phyloP scores from a whole-genome alignment of 2,113 vertebrate species.

The Nothoprocta pentlandii region DNA sequence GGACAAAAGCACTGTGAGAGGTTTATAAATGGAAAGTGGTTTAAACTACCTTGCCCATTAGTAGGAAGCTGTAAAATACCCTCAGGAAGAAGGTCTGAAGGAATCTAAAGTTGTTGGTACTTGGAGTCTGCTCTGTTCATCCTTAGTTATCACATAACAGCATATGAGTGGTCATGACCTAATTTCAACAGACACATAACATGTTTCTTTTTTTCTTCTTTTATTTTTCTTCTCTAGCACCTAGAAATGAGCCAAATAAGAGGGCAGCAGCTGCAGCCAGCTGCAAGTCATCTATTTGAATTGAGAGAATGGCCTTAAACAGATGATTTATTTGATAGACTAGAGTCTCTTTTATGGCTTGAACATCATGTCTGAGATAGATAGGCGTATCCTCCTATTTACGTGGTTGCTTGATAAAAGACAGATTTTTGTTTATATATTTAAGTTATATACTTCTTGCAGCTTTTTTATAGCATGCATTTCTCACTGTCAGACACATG shows the following conservation, averaged over 20 bases:
- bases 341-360: neutral
- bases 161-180: neutral
- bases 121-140: neutral
- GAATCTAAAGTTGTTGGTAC: neutral
- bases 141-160: neutral
- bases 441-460: neutral
- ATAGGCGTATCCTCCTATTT: neutral
- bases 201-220: neutral
- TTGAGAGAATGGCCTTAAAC: neutral
- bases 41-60: neutral
- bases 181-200: neutral
- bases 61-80: neutral
- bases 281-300: neutral
- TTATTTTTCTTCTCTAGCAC: neutral
- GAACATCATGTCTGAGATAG: neutral
- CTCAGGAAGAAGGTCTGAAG: neutral
- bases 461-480: neutral
- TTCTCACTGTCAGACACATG: neutral
- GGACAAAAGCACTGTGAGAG: neutral
- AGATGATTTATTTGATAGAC: neutral
- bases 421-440: neutral
- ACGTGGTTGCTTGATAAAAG: neutral
- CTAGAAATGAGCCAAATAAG: neutral
- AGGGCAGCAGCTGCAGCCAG: neutral
- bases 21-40: constrained; percentile 14